A percentile compares a stretch with the other conserved stretches of the same genome.
phyloP scores from a whole-genome alignment of 2,113 vertebrate genomes.

The Astatoreochromis straeleni region DNA sequence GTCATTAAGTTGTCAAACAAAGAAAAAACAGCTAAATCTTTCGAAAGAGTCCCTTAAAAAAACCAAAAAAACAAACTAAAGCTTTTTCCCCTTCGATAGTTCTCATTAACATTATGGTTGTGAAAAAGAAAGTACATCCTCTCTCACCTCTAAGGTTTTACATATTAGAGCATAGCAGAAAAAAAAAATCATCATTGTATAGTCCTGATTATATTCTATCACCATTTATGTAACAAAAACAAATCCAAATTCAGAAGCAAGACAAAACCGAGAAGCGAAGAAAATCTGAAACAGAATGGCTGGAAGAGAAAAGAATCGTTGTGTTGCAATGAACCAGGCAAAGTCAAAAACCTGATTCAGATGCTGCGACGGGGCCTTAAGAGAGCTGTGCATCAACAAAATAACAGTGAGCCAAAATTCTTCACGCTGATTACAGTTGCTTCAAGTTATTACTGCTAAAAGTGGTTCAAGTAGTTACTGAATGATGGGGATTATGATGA shows the following conservation, averaged over 20 bases:
- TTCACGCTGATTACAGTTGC: neutral
- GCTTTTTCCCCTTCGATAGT: neutral
- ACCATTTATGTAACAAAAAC: neutral
- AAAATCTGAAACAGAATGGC: neutral
- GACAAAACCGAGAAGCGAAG: neutral
- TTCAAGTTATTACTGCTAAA: neutral
- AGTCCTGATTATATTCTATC: neutral
- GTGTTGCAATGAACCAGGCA: neutral
- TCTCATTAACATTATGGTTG: neutral
- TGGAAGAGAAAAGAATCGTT: neutral
- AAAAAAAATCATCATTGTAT: neutral
- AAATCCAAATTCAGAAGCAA: neutral
- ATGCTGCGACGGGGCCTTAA: neutral
- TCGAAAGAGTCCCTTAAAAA: neutral
- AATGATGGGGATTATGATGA: neutral
- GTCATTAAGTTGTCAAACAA: neutral
- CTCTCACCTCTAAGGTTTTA: neutral
- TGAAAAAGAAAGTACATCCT: neutral
- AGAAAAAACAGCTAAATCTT: neutral
- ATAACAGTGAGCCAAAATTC: neutral
- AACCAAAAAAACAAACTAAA: rapidly evolving
- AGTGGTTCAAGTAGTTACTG: neutral
- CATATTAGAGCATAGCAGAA: neutral
- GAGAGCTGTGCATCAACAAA: neutral
- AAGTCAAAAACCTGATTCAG: neutral